Percentiles rank a stretch among this genome's conserved stretches.
Evolutionary conservation across 1,140 invertebrate species (phyloP).

Genomic region (Oscheius sp.): DNA sequence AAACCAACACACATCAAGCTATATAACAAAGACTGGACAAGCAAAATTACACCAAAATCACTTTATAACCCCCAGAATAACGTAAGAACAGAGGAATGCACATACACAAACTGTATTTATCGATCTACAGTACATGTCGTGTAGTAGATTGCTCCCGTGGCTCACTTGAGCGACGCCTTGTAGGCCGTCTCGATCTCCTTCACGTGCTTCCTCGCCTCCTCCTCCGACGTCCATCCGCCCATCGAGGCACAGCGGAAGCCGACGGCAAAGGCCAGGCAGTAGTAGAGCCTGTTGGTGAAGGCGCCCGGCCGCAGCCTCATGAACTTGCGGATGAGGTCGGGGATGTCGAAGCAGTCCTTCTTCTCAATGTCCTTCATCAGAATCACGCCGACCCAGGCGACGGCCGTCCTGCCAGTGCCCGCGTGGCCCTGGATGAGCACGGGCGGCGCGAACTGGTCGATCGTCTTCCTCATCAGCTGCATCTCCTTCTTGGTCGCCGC

Average conservation of each 20-base stretch:
- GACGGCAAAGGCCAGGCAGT: neutral
- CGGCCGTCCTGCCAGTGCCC: neutral
- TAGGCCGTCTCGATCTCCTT: neutral
- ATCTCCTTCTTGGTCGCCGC: neutral
- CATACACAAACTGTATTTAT: no score
- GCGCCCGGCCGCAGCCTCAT: slow-evolving; percentile 1
- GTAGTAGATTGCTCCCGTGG: no score
- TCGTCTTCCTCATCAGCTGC: slow-evolving; percentile 2
- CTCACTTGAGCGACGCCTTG: no score
- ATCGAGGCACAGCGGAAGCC: neutral
- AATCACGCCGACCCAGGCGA: slow-evolving; percentile 11
- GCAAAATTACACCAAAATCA: no score
- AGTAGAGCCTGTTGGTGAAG: neutral
- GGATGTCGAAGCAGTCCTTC: slow-evolving; percentile 18
- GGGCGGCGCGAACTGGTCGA: neutral
- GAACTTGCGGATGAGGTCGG: slow-evolving; percentile 10
- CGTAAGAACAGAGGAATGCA: no score
- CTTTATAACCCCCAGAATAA: no score
- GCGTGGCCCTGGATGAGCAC: neutral
- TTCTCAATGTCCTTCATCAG: slow-evolving; percentile 16
- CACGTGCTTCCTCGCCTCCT: neutral
- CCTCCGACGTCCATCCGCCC: neutral
- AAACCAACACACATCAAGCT: no score
- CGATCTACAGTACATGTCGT: no score
- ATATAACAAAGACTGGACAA: no score